Evolutionary conservation across 2,888 invertebrate genomes (phyloP), one percentile per base, ranked within the genome.

Genomic region (Agrotis puta): DNA sequence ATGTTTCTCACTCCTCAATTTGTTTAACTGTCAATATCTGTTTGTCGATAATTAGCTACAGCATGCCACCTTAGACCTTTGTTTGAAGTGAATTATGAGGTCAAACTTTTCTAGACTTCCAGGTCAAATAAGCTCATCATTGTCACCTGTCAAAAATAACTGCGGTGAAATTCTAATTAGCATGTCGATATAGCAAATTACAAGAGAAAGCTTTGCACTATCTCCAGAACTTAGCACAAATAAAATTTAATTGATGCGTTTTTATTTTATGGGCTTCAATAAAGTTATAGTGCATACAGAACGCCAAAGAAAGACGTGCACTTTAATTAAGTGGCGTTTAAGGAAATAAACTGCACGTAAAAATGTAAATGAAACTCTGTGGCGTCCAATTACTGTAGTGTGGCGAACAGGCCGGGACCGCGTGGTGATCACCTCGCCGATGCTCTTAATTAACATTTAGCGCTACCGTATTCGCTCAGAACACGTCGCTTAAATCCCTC

Each of bases 371-470:
- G 84, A 88, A 90, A 89, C 87, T 83, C 86, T 85, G 81, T 83
- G 85, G 59, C 82, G 88, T 91, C 92, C 93, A 94, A 94, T 94
- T 94, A 94, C 90, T 69, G 84, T 75, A 84, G 85, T 87, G 85
- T 85, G 87, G 86, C 75, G 87, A 83, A 81, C 82, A 82, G 48
- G 64, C 82, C 51, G 84, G 87, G 85, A 88, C 88, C 89, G 88
- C 88, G 88, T 87, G 86, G 87, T 88, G 94, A 94, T 94, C 94
- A 91, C 91, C 91, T 90, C 86, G 72, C 79, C 88, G 94, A 93
- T 94, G 93, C 87, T 92, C 91, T 94, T 94, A 95, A 95, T 95
- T 95, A 95, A 93, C 92, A 92, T 94, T 93, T 90, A 92, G 88
- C 89, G 92, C 93, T 94, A 92, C 93, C 90, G 93, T 93, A 92